Evolutionary conservation across 2,888 invertebrate species (phyloP), one percentile per base, ranked within the genome.

Genomic region (Plebejus argus): DNA sequence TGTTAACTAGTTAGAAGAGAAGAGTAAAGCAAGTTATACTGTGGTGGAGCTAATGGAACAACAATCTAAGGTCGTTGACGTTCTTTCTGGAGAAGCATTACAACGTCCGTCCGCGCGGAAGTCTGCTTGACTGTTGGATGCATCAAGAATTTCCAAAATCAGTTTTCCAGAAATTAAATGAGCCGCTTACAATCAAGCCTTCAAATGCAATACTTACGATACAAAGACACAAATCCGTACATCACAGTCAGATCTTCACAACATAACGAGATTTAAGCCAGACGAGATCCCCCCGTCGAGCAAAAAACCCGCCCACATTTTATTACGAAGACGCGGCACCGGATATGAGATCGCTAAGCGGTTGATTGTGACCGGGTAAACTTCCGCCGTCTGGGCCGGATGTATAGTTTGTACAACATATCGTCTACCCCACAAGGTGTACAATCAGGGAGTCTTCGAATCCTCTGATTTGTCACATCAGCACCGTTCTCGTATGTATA

Each of bases 301-400:
- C 28, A 6, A 28, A 28, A 66, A 66, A 66, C 66, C 28, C 15
- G 66, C 66, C 28, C 66, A 28, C 72, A 72, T 45, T 72, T 20
- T 72, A 72, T 39, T 39, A 72, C 20, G 72, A 45, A 72, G 39
- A 72, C 45, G 72, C 72, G 23, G 45, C 66, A 1, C 66, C 66
- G 66, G 66, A 66, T 66, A 66, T 72, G 72, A 39, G 72, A 12
- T 72, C 23, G 72, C 39, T 39, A 39, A 72, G 72, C 72, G 45
- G 39, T 23, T 72, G 72, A 72, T 45, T 72, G 72, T 72, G 72
- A 72, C 72, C 72, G 20, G 72, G 72, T 39, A 72, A n/a, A 72
- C 72, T 72, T 72, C 72, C 72, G 72, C 20, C 45, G 72, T 72
- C 72, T 72, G 20, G 53, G 35, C 58, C 74, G 45, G 28, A 77